phyloP scores from a whole-genome alignment of 2,113 vertebrate species.

The Mionectes macconnelli region DNA sequence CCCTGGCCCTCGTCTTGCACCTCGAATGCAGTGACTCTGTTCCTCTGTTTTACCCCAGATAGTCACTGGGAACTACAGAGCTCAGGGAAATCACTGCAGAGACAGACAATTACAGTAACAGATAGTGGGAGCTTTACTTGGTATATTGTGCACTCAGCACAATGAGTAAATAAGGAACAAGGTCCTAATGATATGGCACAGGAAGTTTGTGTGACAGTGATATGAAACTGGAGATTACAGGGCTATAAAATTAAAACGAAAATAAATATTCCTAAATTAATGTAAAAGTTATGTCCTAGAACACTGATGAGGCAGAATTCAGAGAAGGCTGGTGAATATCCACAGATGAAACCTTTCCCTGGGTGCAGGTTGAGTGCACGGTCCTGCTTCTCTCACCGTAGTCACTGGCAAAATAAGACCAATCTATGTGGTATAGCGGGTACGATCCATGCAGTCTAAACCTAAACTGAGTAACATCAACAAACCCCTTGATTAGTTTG shows the following conservation, averaged over 20 bases:
- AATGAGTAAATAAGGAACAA: not conserved
- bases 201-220: not conserved
- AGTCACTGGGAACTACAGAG: not conserved
- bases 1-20: not conserved
- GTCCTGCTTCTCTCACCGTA: not conserved
- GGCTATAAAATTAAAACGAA: not conserved
- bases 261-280: not conserved
- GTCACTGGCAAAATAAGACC: not conserved
- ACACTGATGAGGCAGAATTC: not conserved
- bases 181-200: fast-evolving
- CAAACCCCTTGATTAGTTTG: not conserved
- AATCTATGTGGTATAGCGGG: fast-evolving
- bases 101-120: not conserved
- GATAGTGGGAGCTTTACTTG: not conserved
- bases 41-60: not conserved
- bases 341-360: not conserved
- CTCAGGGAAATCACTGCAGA: not conserved
- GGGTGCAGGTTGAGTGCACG: not conserved
- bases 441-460: not conserved
- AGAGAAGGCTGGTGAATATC: not conserved
- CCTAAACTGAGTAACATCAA: not conserved
- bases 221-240: not conserved
- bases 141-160: not conserved
- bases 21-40: not conserved
- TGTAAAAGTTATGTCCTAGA: not conserved